Evolutionary conservation across 1,140 invertebrate species (phyloP).

Genomic region (Callitettix versicolor): DNA sequence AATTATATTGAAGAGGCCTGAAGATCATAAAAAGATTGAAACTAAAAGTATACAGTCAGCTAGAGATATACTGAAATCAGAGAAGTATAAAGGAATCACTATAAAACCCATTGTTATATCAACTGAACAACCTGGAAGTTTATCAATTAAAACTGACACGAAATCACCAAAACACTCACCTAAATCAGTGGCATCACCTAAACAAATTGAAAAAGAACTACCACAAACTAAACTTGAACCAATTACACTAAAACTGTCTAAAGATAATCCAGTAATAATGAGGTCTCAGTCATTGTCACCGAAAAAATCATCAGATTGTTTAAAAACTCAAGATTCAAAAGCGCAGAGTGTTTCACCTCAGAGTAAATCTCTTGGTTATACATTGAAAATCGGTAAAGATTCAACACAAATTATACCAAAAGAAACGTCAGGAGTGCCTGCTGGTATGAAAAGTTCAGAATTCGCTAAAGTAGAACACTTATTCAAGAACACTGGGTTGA

Average conservation of each 20-base stretch:
- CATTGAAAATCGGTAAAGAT: constrained; percentile 22
- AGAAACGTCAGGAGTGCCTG: constrained; percentile 7
- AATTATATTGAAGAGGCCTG: no score
- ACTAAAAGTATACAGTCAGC: no score
- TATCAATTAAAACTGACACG: no score
- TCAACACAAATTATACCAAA: constrained; percentile 18
- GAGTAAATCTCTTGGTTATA: constrained; percentile 20
- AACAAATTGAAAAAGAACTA: background rate
- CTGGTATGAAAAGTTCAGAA: background rate
- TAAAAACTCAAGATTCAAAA: background rate
- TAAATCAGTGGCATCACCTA: background rate
- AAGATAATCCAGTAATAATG: constrained; percentile 15
- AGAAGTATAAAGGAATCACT: no score
- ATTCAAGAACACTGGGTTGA: constrained; percentile 8
- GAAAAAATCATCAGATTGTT: constrained; percentile 6
- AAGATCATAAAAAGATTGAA: no score
- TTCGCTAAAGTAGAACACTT: constrained; percentile 4
- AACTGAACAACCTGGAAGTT: no score
- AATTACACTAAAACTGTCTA: constrained; percentile 20
- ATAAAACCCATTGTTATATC: no score
- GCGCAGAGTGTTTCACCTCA: constrained; percentile 13
- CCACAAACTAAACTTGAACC: constrained; percentile 15
- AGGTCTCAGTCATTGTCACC: constrained; percentile 14
- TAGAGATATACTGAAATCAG: no score
- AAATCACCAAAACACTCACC: no score